Base-by-base conservation (phyloP, 2,888 invertebrate genomes). In the Eurytoma adleriae region DNA sequence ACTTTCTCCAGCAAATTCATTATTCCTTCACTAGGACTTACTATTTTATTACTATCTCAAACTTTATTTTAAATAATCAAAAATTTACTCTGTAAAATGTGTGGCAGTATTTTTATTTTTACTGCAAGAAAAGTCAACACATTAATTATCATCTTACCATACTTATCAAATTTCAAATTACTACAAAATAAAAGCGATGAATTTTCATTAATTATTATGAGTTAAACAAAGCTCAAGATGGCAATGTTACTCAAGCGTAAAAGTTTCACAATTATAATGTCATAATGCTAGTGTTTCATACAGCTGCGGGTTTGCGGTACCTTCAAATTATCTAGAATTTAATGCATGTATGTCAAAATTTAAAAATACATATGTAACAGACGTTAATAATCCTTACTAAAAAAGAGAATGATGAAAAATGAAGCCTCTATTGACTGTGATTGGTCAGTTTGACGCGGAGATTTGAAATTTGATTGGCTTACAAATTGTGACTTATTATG, bases 311-410 rank as follows among this genome's bases (percentile, higher is more conserved):
- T 40, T 77, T 56, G 66, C 59, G 67, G 66, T 78, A 73, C 61
- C 64, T 82, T 80, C 57, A 79, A 82, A 77, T 83, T 71, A 83
- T 59, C n/a, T 61, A 67, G 71, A 80, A 70, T 79, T 62, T 79
- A 54, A 80, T 67, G 70, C 54, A 76, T 57, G 80, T 71, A 75
- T 78, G 52, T 68, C 30, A 30, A 30, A 30, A 30, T 30, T 30
- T 30, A 30, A 30, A n/a, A n/a, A n/a, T n/a, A n/a, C n/a, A n/a
- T n/a, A 30, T 30, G 30, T 30, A 30, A 4, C 30, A 2, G 4
- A 4, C 4, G 4, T 30, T 30, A 30, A 30, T 30, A 30, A 30
- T 4, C 4, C 4, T 30, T 30, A 30, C 30, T 30, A 4, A 2
- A 30, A 4, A 30, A 30, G 30, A 30, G 30, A n/a, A n/a, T n/a